Evolutionary conservation across 2,888 invertebrate species (phyloP), one percentile per base, ranked within the genome.

Genomic region (Dorcus hopei): DNA sequence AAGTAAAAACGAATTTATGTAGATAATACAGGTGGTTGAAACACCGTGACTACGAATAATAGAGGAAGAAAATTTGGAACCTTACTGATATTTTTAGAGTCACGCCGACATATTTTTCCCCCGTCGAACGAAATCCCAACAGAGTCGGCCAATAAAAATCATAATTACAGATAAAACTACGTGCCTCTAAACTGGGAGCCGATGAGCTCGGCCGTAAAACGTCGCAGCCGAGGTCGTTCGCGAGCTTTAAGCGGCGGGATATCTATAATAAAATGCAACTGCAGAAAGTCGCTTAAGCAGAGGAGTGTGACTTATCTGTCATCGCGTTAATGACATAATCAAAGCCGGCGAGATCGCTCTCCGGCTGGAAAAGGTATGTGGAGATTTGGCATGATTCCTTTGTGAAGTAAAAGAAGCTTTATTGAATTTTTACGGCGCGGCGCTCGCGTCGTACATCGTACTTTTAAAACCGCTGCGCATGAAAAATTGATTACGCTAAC

Each of bases 311-410:
- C 61, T 61, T 63, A 65, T 65, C 65, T 59, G 54, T 51, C 59
- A 65, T 65, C 65, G 61, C 54, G 49, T 62, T 65, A 63, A 65
- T 65, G 61, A 61, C 64, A 65, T 65, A 65, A 65, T 65, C 64
- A 63, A 63, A 64, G 59, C 56, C 43, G 26, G 26, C 26, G 26
- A 53, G 54, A 52, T 51, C 43, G 56, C 58, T 55, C 49, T 42
- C 41, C 50, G 59, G 50, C 59, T 57, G 61, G 38, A 38, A 59
- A 56, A 52, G 53, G 59, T 48, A 52, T 56, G 52, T 52, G 39
- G 59, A 41, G 59, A 59, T 61, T 61, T 49, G 51, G 59, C 54
- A 56, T 57, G 59, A 52, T 38, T 52, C 52, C 48, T 51, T 47
- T 57, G 52, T 51, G 52, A 50, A 42, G 14, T 45, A 45, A 45